These are phyloP conservation scores for Macrosoma leucophasiata DNA, from an alignment of 2,888 invertebrate species.

Conservation along the genomic window DNA sequence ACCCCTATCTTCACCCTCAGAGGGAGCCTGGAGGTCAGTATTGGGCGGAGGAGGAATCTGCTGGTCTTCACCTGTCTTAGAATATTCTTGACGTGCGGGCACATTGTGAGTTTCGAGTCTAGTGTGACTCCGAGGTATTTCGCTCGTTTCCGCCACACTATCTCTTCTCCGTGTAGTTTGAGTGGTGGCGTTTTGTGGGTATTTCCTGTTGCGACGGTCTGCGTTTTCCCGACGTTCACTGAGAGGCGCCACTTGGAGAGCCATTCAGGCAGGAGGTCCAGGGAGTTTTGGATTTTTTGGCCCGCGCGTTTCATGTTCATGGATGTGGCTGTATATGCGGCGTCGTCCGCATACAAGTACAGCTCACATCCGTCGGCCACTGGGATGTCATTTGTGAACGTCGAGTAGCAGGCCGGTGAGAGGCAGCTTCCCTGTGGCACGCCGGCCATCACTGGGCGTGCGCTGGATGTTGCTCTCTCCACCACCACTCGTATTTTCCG, in stretches of 20 bases:
- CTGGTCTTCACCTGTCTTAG: constrained; percentile 8
- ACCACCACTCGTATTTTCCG: constrained; percentile 26
- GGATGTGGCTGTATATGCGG: constrained; percentile 6
- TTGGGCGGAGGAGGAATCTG: constrained; percentile 12
- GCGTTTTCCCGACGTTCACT: constrained; percentile 24
- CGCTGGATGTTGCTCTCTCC: constrained; percentile 13
- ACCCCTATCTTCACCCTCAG: constrained; percentile 18
- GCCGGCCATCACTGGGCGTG: constrained; percentile 27
- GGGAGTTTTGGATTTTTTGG: constrained; percentile 4
- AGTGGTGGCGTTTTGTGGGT: not conserved
- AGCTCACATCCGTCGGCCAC: constrained; percentile 4
- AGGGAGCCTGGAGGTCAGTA: constrained; percentile 18
- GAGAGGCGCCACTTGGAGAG: constrained; percentile 11
- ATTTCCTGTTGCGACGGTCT: constrained; percentile 6
- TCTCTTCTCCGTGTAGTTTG: constrained; percentile 5
- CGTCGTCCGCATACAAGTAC: constrained; percentile 21
- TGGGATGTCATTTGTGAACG: constrained; percentile 25
- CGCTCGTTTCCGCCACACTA: constrained; percentile 10
- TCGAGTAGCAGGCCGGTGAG: constrained; percentile 21
- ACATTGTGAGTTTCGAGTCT: constrained; percentile 19
- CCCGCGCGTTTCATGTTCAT: constrained; percentile 22
- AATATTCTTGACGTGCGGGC: constrained; percentile 13
- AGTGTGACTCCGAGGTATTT: constrained; percentile 25
- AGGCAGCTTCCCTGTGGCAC: constrained; percentile 25
- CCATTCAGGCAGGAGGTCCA: constrained; percentile 21